Conservation (phyloP, 2,888 invertebrate species). For the Tenthredo distinguenda region DNA sequence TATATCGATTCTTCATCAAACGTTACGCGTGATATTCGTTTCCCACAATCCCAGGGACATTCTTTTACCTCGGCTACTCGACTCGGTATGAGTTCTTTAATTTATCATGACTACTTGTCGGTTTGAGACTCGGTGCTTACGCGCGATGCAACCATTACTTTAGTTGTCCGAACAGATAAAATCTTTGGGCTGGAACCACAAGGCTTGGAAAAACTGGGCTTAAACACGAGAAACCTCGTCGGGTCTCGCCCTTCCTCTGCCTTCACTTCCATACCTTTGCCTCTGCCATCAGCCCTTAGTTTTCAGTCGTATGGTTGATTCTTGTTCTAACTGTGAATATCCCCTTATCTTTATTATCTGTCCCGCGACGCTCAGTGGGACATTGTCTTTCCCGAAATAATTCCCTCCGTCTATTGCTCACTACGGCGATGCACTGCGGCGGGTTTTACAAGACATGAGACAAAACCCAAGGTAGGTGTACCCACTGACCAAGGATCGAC, state of each 20-base stretch:
- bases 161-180: conserved; percentile 45
- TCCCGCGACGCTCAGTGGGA: conserved; percentile 62
- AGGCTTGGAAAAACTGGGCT: conserved; percentile 38
- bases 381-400: conserved; percentile 53
- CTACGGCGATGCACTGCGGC: background rate
- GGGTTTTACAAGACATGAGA: background rate
- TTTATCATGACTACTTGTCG: conserved; percentile 48
- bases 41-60: conserved; percentile 27
- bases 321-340: conserved; percentile 61
- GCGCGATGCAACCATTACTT: conserved; percentile 49
- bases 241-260: conserved; percentile 65
- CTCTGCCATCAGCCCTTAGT: background rate
- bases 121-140: conserved; percentile 18
- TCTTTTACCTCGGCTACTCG: background rate
- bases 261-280: conserved; percentile 41
- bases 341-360: conserved; percentile 67
- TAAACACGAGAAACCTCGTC: conserved; percentile 53
- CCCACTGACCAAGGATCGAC: conserved; percentile 11
- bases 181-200: conserved; percentile 14
- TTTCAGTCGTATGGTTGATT: conserved; percentile 32
- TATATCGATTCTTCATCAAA: conserved; percentile 57
- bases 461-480: background rate
- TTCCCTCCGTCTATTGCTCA: background rate
- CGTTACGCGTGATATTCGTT: conserved; percentile 55
- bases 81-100: conserved; percentile 18